Evolutionary conservation across 2,888 invertebrate genomes (phyloP), one percentile per base, ranked within the genome.

Genomic region (Euproctis similis): DNA sequence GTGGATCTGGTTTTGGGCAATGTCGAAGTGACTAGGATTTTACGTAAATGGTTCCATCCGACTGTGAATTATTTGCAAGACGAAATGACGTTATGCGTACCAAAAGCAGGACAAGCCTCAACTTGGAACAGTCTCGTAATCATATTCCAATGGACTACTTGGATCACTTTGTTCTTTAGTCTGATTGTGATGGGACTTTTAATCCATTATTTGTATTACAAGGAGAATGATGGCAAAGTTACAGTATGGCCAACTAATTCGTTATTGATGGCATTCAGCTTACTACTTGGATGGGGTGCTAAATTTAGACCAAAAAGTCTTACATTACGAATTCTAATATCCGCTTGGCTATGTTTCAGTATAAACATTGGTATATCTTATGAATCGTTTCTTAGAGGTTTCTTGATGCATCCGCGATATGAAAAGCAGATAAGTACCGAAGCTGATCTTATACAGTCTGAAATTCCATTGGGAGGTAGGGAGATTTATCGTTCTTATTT

Each of bases 391-490:
- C 69, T 85, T 34, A 70, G 85, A 59, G 82, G 70, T 57, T 85
- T 82, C 59, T 53, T 85, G 65, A 84, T 85, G 74, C 81, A 85
- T 43, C 85, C 85, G 39, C 68, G 84, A 56, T 85, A 72, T 53
- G 80, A 77, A 52, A 84, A 75, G 59, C 85, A 85, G 70, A 81
- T 85, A 67, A 71, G 71, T 41, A 73, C 55, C 36, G 78, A 78
- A 55, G 46, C 59, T 37, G 81, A 82, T 64, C 66, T 85, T 45
- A 73, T 84, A 53, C 62, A 61, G 59, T 80, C 75, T 38, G 53
- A 66, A 42, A 73, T 84, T 49, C 65, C 71, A 42, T 44, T 85
- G 56, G 84, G 82, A 55, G 85, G 85, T 38, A 69, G 81, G 46
- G 72, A 71, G 70, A 75, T 76, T 70, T 82, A 84, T 67, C 72